Evolutionary conservation across 1,140 invertebrate species (phyloP), one percentile per base, ranked within the genome.

Genomic region (Phocides pigmalion): DNA sequence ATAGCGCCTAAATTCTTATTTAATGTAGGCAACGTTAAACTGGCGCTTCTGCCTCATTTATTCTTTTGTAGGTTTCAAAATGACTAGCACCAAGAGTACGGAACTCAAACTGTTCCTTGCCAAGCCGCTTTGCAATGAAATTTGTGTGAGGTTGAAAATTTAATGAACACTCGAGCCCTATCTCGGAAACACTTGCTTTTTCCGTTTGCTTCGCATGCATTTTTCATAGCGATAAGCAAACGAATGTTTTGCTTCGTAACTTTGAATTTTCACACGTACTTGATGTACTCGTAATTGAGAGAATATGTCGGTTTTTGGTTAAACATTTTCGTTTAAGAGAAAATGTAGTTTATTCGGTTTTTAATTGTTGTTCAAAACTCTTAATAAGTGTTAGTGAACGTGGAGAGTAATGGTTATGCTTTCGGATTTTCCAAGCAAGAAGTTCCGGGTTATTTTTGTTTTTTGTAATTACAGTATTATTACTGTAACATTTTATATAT

Each of bases 111-210:
- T 65, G 71, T 54, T 54, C 67, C 69, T 76, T 70, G 81, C 62
- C 79, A 82, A 84, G 81, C 75, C 72, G 81, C 82, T 87, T 82
- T 72, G 68, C 41, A 63, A 59, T 47, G 63, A 70, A 82, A 85
- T 81, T 79, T 73, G 73, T 75, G 69, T 75, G 70, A 79, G 77
- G 74, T 86, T 79, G 78, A 78, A 82, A 88, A 84, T 84, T 86
- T 86, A 86, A 88, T 88, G 85, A 86, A 84, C 70, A 74, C 70
- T 62, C 61, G 67, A 62, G 64, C 56, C 49, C 63, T 75, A 62
- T 68, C 66, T 68, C 35, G 61, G 15, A 62, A 61, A 51, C 25
- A 72, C 66, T 75, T 75, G 72, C 54, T 75, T 72, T 70, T 75
- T 74, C 69, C 70, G 59, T 75, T 72, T 65, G 51, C 50, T 50